Conservation (phyloP, 2,888 invertebrate genomes). For the Oeneis ivallda region DNA sequence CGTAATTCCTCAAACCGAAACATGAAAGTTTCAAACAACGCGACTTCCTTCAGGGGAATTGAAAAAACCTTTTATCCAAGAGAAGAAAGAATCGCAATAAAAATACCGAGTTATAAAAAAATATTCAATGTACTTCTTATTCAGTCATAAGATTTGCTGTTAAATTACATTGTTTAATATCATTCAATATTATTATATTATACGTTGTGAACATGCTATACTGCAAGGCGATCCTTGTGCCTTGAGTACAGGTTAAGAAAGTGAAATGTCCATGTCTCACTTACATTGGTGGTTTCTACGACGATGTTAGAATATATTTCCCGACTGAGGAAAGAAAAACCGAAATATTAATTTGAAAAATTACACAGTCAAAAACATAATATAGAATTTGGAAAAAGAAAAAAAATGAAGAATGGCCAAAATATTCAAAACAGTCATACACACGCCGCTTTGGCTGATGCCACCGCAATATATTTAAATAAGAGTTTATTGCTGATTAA, state of each 20-base stretch:
- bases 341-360: background rate
- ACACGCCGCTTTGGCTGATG: no score
- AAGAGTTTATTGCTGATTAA: no score
- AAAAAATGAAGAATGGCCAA: no score
- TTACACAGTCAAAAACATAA: no score
- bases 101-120: constrained; percentile 16
- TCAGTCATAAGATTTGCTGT: constrained; percentile 40
- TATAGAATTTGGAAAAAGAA: no score
- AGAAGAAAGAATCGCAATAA: constrained; percentile 18
- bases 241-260: constrained; percentile 7
- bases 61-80: constrained; percentile 1
- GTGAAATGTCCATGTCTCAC: background rate
- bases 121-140: constrained; percentile 35
- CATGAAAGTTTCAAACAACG: background rate
- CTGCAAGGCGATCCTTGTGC: constrained; percentile 7
- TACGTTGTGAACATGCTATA: constrained; percentile 3
- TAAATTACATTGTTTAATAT: constrained; percentile 11
- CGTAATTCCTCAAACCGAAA: background rate
- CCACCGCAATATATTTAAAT: no score
- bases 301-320: no score
- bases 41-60: background rate
- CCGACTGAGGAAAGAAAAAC: background rate
- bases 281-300: background rate
- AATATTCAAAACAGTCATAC: no score
- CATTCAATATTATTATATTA: constrained; percentile 8